Base-by-base conservation (phyloP, 2,888 invertebrate genomes). In the Drosophila meridiana region DNA sequence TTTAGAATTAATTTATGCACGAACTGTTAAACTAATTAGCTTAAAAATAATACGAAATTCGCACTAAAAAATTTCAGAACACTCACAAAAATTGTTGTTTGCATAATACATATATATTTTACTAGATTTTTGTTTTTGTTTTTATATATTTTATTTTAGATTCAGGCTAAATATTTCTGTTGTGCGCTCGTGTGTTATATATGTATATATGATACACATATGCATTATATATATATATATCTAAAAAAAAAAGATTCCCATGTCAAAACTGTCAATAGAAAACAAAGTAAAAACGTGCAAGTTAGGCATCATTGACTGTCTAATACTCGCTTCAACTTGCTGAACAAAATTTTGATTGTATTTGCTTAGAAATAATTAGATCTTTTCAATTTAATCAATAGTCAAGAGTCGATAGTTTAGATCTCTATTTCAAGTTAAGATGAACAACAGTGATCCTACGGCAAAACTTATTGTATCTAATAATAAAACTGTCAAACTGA, bases 211-310 rank as follows among this genome's bases (percentile, higher is more conserved):
- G 55, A 36, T 52, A 28, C 45, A 38, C 28, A 47, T 60, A 28
- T 28, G 28, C 57, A 50, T 34, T 40, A 20, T 52, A 34, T 34
- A 47, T 61, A 26, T 26, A 45, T 66, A n/a, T 61, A 53, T 58
- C 50, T 61, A 62, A 34, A 7, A 42, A 7, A 34, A 50, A 50
- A 79, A 66, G 67, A 74, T 69, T 42, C 43, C 32, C 66, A 53
- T 78, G 90, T 89, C 91, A 87, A 87, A 90, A 73, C 66, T 90
- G 86, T 87, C 86, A 87, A 87, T 90, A 89, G 20, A 52, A 52
- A 52, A 13, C 13, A 52, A 52, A 52, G 52, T 52, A 52, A 52
- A 26, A 36, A 26, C 26, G 3, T 26, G 34, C 3, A 14, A 7
- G 6, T 13, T 0, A 6, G 34, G 1, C 36, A 36, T 3, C 13